Evolutionary conservation across 1,140 invertebrate species (phyloP).

Genomic region (Drosophila neocordata): DNA sequence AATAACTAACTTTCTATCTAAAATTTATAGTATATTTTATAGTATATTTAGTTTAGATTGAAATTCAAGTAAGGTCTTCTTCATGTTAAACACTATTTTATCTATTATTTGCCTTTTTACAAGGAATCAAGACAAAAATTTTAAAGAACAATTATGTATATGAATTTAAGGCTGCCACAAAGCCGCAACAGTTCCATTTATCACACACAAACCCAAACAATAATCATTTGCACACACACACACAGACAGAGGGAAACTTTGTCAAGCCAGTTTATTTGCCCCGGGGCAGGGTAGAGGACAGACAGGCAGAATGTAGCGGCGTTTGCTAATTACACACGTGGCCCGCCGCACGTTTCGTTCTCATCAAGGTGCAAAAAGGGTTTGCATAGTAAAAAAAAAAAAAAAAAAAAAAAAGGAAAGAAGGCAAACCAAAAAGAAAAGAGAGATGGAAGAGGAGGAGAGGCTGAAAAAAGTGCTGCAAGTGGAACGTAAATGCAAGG

Average conservation of each 20-base stretch:
- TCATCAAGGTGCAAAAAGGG: slow-evolving; percentile 33
- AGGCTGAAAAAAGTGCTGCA: slow-evolving; percentile 18
- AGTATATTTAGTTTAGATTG: not conserved
- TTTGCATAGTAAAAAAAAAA: not conserved
- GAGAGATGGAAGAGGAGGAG: not conserved
- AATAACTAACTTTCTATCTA: too few relatives aligned
- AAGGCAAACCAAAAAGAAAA: not conserved
- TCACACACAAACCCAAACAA: slow-evolving; percentile 40
- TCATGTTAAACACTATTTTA: not conserved
- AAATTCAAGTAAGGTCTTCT: not conserved
- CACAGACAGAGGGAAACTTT: slow-evolving; percentile 48
- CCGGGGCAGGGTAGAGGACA: not conserved
- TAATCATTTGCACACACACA: slow-evolving; percentile 9
- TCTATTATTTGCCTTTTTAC: not conserved
- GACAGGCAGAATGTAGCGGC: slow-evolving; percentile 27
- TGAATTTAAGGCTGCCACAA: slow-evolving; percentile 27
- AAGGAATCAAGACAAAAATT: slow-evolving; percentile 1
- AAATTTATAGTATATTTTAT: too few relatives aligned
- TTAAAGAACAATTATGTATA: slow-evolving; percentile 12
- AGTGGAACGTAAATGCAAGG: slow-evolving; percentile 43
- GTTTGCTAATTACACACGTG: slow-evolving; percentile 68
- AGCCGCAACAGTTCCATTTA: slow-evolving; percentile 56
- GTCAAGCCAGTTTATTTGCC: slow-evolving; percentile 49
- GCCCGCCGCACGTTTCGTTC: slow-evolving; percentile 19
- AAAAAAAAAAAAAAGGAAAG: not conserved